A percentile compares a stretch with the other conserved stretches of the same genome.
Conservation (phyloP, 37 sponge, comb jelly and placozoan genomes). For the Lycopodina hypogea region DNA sequence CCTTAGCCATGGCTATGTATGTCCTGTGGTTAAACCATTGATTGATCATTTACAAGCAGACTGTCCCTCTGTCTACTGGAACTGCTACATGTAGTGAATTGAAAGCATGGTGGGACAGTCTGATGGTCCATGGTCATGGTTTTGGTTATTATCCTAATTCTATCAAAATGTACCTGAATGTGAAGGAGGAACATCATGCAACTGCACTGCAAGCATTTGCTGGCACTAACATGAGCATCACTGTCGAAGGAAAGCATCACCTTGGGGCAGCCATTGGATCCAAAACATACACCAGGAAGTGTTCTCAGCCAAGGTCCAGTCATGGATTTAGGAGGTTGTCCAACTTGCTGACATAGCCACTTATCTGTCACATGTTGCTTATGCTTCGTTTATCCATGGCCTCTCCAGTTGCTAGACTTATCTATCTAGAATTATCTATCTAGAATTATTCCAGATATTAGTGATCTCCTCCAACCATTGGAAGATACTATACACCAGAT, state of each 20-base stretch:
- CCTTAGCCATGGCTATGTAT: slow-evolving; percentile 40
- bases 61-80: slow-evolving; percentile 29
- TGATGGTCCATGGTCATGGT: slow-evolving; percentile 15
- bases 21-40: slow-evolving; percentile 38
- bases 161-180: slow-evolving; percentile 48
- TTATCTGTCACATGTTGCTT: slow-evolving; percentile 40
- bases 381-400: slow-evolving; percentile 28
- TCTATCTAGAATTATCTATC: background rate
- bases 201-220: slow-evolving; percentile 30
- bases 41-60: slow-evolving; percentile 1
- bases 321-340: slow-evolving; percentile 23
- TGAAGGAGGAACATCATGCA: slow-evolving; percentile 32
- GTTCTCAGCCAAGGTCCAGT: slow-evolving; percentile 30
- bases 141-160: slow-evolving; percentile 59
- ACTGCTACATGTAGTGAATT: slow-evolving; percentile 26
- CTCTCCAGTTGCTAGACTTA: slow-evolving; percentile 19
- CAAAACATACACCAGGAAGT: slow-evolving; percentile 21
- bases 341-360: slow-evolving; percentile 37
- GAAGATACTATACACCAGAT: slow-evolving; percentile 10
- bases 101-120: slow-evolving; percentile 28
- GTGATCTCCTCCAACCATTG: slow-evolving; percentile 8
- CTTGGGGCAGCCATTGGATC: slow-evolving; percentile 52
- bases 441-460: background rate
- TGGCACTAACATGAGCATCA: slow-evolving; percentile 38
- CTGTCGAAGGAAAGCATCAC: slow-evolving; percentile 50